Evolutionary conservation across 1,140 invertebrate species (phyloP).

Genomic region (Coenobita brevimanus): DNA sequence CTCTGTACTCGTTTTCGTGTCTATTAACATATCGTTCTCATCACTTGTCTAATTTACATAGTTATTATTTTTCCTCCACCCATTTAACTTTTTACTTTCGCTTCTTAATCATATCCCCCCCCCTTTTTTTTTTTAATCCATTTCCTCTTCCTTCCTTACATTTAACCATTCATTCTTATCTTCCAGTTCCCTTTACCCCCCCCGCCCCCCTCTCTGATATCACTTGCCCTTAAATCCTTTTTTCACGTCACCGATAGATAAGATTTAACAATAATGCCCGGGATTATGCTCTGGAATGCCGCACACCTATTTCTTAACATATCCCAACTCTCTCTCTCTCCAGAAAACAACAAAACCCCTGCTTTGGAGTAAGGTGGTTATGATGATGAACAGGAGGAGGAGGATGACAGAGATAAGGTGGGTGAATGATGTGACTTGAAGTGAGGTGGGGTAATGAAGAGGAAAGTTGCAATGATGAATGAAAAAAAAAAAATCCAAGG

Average conservation of each 20-base stretch:
- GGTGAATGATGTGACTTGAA: neutral
- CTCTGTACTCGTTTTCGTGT: neutral
- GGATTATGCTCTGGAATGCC: too few relatives aligned
- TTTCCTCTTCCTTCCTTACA: neutral
- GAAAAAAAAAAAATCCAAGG: too few relatives aligned
- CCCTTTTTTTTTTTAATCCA: neutral
- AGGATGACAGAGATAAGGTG: neutral
- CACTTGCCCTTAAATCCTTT: too few relatives aligned
- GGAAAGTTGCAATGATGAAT: neutral
- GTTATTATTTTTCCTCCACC: neutral
- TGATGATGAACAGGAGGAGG: too few relatives aligned
- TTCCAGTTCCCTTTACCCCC: neutral
- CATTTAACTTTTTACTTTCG: neutral
- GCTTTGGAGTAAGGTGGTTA: constrained; percentile 4
- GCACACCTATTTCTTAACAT: too few relatives aligned
- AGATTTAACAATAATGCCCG: too few relatives aligned
- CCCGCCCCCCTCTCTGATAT: too few relatives aligned
- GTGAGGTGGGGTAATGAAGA: neutral
- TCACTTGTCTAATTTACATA: neutral
- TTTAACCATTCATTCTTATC: too few relatives aligned
- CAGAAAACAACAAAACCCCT: too few relatives aligned
- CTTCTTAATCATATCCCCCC: neutral
- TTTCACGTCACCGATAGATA: too few relatives aligned
- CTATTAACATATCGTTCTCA: neutral
- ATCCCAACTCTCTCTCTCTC: too few relatives aligned